A percentile compares a stretch with the other conserved stretches of the same genome.
phyloP scores from a whole-genome alignment of 2,888 invertebrate genomes.

The Busseola fusca region DNA sequence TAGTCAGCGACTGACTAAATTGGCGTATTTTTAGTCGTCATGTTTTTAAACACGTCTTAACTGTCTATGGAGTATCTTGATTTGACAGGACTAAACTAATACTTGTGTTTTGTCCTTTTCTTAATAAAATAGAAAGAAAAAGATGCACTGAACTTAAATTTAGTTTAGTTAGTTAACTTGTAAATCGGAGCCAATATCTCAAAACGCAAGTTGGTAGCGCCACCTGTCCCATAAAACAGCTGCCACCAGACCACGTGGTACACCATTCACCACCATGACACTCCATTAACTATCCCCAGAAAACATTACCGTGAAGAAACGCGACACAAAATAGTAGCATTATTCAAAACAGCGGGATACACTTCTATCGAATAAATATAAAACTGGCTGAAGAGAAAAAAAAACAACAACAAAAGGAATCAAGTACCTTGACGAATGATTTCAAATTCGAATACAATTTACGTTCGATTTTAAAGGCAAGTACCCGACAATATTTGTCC shows the following conservation, averaged over 20 bases:
- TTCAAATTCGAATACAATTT: constrained; percentile 74
- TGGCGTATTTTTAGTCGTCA: too few species aligned
- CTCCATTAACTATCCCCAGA: constrained; percentile 45
- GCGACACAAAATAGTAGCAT: constrained; percentile 39
- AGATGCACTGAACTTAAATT: too few species aligned
- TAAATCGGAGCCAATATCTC: neutral
- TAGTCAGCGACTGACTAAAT: too few species aligned
- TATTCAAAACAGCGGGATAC: constrained; percentile 55
- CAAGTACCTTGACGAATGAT: constrained; percentile 82
- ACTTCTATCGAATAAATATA: constrained; percentile 64
- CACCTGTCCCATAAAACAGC: constrained; percentile 51
- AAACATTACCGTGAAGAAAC: constrained; percentile 46
- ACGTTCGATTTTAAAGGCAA: constrained; percentile 53
- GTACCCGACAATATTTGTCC: constrained; percentile 12
- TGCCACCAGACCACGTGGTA: constrained; percentile 30
- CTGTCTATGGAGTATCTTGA: too few species aligned
- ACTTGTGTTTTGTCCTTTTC: too few species aligned
- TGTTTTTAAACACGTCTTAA: too few species aligned
- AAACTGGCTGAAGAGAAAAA: constrained; percentile 63
- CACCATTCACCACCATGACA: constrained; percentile 43
- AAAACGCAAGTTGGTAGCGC: constrained; percentile 20
- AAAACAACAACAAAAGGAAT: constrained; percentile 67
- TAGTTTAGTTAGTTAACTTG: too few species aligned
- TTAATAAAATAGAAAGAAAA: too few species aligned
- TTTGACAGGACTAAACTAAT: too few species aligned